Conservation (phyloP, 1,140 invertebrate species). For the Heliothis virescens region DNA sequence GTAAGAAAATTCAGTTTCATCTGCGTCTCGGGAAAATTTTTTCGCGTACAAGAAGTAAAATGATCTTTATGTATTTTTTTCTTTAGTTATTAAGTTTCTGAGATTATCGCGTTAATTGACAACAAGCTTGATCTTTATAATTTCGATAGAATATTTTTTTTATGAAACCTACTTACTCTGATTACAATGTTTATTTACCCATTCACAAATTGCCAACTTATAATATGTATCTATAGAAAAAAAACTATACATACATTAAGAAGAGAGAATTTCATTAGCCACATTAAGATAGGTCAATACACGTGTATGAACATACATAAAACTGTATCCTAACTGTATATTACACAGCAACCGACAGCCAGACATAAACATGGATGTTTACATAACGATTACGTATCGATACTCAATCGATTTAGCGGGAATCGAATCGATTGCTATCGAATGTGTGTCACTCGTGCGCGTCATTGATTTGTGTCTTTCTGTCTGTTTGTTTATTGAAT, state of each 20-base stretch:
- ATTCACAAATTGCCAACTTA: no score
- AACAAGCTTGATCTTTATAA: no score
- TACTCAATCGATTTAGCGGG: conserved; percentile 21
- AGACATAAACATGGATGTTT: conserved; percentile 26
- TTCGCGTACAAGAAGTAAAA: not conserved
- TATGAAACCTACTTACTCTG: no score
- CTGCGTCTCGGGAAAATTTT: not conserved
- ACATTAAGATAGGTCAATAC: not conserved
- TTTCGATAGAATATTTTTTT: no score
- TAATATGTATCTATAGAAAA: no score
- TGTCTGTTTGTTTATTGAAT: not conserved
- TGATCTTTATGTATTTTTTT: not conserved
- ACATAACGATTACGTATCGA: conserved; percentile 23
- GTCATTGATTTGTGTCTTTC: conserved; percentile 2
- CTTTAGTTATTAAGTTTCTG: no score
- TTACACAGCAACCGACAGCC: conserved; percentile 1
- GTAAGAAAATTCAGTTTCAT: no score
- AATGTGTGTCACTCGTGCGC: conserved; percentile 5
- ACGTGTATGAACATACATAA: not conserved
- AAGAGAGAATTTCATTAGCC: no score
- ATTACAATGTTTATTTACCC: no score
- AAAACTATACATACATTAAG: no score
- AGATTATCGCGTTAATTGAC: not conserved
- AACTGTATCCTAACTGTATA: not conserved
- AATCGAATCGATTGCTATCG: conserved; percentile 16